phyloP scores from a whole-genome alignment of 1,140 invertebrate genomes.

The Hydropsyche tenuis region DNA sequence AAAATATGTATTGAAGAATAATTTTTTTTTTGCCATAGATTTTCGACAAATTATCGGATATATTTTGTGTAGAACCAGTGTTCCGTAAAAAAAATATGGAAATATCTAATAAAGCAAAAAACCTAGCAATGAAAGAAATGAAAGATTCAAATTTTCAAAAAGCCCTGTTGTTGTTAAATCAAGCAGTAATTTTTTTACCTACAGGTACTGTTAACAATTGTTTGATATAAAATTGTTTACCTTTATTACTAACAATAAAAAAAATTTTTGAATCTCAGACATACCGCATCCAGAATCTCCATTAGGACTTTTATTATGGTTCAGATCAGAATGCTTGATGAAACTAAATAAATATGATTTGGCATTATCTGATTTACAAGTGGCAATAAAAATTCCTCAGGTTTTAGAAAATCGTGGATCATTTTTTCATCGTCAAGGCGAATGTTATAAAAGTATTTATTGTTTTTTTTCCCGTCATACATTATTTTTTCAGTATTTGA shows the following conservation, averaged over 20 bases:
- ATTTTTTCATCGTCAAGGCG: constrained; percentile 15
- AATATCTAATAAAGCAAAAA: not conserved
- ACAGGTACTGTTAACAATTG: not conserved
- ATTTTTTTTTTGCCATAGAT: constrained; percentile 1
- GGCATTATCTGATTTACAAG: constrained; percentile 14
- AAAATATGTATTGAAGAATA: not conserved
- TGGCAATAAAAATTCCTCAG: not conserved
- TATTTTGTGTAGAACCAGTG: constrained; percentile 7
- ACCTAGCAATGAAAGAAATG: not conserved
- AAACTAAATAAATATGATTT: constrained; percentile 13
- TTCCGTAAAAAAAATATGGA: constrained; percentile 20
- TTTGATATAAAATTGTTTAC: not conserved
- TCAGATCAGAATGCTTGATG: constrained; percentile 29
- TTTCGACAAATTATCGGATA: constrained; percentile 5
- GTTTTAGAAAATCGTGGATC: not conserved
- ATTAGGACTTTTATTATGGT: not conserved
- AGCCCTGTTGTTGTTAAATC: constrained; percentile 1
- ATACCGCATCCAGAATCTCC: not conserved
- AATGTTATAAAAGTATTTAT: constrained; percentile 32
- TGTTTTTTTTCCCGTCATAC: no score
- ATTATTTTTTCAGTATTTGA: not conserved
- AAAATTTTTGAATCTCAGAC: not conserved
- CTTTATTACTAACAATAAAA: not conserved
- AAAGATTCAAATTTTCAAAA: not conserved
- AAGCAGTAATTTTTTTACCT: constrained; percentile 20